These are phyloP conservation scores for Sisyra nigra DNA, from an alignment of 2,888 invertebrate species.

Conservation along the genomic window DNA sequence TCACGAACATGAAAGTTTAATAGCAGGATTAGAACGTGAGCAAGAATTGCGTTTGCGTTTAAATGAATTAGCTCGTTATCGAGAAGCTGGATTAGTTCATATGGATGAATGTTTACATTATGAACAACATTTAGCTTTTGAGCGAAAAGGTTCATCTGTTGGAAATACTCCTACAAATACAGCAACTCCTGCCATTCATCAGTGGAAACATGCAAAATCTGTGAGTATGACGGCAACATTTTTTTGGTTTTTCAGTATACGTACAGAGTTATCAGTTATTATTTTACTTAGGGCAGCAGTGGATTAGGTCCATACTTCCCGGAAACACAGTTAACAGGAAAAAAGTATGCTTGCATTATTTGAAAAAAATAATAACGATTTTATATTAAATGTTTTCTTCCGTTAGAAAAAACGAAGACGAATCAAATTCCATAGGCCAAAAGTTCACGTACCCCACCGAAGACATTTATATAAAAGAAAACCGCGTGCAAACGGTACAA, in stretches of 20 bases:
- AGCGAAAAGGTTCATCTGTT: constrained; percentile 29
- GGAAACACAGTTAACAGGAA: constrained; percentile 37
- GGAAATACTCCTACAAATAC: neutral
- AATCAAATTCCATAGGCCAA: constrained; percentile 74
- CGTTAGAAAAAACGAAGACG: constrained; percentile 61
- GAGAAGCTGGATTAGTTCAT: constrained; percentile 70
- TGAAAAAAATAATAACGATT: constrained; percentile 2
- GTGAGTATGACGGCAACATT: constrained; percentile 31
- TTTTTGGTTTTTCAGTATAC: neutral
- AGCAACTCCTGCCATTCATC: constrained; percentile 16
- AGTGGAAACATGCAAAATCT: constrained; percentile 48
- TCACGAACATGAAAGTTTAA: constrained; percentile 65
- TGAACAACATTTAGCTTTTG: constrained; percentile 56
- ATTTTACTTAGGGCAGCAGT: constrained; percentile 72
- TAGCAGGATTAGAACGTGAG: constrained; percentile 66
- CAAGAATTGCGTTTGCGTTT: constrained; percentile 69
- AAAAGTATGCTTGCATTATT: constrained; percentile 32
- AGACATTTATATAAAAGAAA: constrained; percentile 17
- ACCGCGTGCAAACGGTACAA: constrained; percentile 1
- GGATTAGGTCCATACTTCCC: constrained; percentile 42
- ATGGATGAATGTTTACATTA: constrained; percentile 77
- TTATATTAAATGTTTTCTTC: constrained; percentile 9
- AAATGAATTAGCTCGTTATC: constrained; percentile 67
- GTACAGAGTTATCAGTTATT: constrained; percentile 36
- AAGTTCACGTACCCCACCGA: constrained; percentile 65